Conservation (phyloP, 1,140 invertebrate species). For the Hirudo medicinalis region DNA sequence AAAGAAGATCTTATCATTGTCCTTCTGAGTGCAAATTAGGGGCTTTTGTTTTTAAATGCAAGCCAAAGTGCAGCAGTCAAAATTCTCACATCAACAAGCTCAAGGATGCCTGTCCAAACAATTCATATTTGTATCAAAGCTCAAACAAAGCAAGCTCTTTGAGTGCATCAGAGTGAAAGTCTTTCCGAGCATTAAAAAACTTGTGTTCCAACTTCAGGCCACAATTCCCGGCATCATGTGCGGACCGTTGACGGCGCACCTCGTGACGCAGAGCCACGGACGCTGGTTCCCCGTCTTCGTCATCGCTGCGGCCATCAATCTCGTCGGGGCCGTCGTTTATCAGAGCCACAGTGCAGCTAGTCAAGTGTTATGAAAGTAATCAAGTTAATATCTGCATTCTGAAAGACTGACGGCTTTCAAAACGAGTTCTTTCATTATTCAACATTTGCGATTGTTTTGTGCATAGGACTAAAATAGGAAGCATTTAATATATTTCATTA, state of each 20-base stretch:
- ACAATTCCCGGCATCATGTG: conserved; percentile 64
- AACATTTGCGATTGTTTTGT: no score
- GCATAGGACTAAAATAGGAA: no score
- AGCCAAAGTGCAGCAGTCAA: no score
- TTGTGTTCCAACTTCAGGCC: conserved; percentile 45
- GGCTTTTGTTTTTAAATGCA: no score
- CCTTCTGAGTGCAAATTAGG: no score
- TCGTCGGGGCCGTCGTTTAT: conserved; percentile 63
- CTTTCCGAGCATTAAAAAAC: not conserved
- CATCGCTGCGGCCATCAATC: conserved; percentile 58
- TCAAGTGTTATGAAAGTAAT: conserved; percentile 42
- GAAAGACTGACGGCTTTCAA: no score
- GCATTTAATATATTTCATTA: no score
- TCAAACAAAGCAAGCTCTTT: no score
- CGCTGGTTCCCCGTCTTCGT: conserved; percentile 65
- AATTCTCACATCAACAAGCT: not conserved
- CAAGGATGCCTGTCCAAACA: not conserved
- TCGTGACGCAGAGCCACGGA: conserved; percentile 57
- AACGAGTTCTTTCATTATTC: no score
- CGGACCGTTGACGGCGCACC: conserved; percentile 62
- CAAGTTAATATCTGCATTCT: no score
- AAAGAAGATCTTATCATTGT: no score
- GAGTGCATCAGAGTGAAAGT: not conserved
- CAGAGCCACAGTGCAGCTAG: conserved; percentile 60
- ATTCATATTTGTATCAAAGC: not conserved